These are phyloP conservation scores for Standfussiana lucernea DNA, from an alignment of 2,888 invertebrate genomes.

Conservation along the genomic window DNA sequence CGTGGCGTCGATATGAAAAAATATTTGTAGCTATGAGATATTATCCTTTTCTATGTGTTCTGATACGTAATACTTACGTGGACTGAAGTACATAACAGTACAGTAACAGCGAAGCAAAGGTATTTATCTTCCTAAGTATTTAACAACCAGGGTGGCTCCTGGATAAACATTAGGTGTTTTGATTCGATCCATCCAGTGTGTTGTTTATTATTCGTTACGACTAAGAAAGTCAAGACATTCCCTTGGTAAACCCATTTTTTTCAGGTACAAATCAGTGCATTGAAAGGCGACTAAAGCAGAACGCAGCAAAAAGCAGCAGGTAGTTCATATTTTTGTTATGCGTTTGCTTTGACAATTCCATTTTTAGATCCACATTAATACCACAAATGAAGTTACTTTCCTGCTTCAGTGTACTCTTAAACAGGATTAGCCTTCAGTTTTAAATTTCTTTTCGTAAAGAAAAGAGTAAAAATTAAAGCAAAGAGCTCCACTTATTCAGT, in stretches of 20 bases:
- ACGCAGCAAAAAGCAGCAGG: background rate
- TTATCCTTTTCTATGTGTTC: background rate
- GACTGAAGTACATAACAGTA: no score
- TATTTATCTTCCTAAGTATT: background rate
- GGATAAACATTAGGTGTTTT: background rate
- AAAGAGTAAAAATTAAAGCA: constrained; percentile 23
- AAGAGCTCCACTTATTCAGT: constrained; percentile 30
- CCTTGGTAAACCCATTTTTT: background rate
- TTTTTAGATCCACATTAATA: constrained; percentile 5
- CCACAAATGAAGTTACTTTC: background rate
- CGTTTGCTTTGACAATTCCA: background rate
- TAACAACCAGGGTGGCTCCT: background rate
- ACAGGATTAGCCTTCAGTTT: constrained; percentile 3
- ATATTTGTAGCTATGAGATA: background rate
- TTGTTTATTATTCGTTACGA: background rate
- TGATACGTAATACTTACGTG: background rate
- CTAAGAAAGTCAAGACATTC: background rate
- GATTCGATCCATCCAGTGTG: background rate
- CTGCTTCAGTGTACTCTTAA: background rate
- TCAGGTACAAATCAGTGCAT: background rate
- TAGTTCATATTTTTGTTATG: background rate
- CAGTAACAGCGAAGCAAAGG: background rate
- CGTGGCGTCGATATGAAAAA: background rate
- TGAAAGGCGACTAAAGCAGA: background rate
- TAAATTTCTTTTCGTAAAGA: constrained; percentile 21